A percentile compares a stretch with the other conserved stretches of the same genome.
Evolutionary conservation across 2,797 vertebrate genomes (phyloP).

Genomic region (Fundulus diaphanus): DNA sequence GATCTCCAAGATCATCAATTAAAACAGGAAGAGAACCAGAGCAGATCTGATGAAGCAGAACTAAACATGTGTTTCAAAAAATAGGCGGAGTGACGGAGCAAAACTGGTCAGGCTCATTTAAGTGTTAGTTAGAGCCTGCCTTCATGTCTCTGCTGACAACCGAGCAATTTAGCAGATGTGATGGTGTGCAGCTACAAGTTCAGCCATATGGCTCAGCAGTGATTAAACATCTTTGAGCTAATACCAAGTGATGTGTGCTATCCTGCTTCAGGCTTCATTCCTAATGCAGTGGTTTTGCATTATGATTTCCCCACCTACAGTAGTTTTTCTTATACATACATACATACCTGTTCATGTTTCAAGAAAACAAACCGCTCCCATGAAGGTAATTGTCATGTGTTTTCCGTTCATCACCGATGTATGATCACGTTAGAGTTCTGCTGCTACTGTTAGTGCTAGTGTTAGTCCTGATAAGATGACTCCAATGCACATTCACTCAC

Average conservation of each 20-base stretch:
- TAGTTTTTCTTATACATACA: neutral
- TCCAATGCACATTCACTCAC: slow-evolving; percentile 36
- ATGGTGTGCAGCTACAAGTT: neutral
- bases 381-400: slow-evolving; percentile 32
- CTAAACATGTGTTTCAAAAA: neutral
- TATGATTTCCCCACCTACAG: neutral
- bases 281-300: neutral
- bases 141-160: neutral
- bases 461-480: slow-evolving; percentile 36
- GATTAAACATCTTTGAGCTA: slow-evolving; percentile 14
- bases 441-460: slow-evolving; percentile 20
- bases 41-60: neutral
- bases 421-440: slow-evolving; percentile 20
- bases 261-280: neutral
- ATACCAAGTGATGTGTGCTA: slow-evolving; percentile 3
- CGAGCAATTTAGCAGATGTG: neutral
- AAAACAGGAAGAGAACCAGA: neutral
- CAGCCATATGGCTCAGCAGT: neutral
- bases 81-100: neutral
- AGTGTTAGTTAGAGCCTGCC: neutral
- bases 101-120: neutral
- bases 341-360: neutral
- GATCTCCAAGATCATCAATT: neutral
- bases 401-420: slow-evolving; percentile 43
- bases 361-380: slow-evolving; percentile 16